Percentiles rank a stretch among this genome's conserved stretches.
These are phyloP conservation scores for Psettodes erumei DNA, from an alignment of 2,113 vertebrate genomes.

Conservation along the genomic window DNA sequence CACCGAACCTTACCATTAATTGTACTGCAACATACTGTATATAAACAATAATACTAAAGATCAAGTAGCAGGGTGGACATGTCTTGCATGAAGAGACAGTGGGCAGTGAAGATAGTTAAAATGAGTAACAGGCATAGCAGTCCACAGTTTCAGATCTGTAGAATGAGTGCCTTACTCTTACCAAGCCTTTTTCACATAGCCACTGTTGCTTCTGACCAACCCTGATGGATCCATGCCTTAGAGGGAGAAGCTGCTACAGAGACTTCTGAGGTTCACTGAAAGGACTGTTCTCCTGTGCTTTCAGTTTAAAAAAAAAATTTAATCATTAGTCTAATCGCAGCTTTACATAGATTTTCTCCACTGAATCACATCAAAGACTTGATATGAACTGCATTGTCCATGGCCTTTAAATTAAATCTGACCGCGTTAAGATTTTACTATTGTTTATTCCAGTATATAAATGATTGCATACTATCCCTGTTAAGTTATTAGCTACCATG, in stretches of 20 bases:
- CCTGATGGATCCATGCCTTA: conserved; percentile 74
- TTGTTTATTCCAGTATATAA: neutral
- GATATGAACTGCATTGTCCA: neutral
- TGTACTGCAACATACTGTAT: neutral
- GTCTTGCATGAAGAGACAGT: conserved; percentile 54
- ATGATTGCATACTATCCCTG: conserved; percentile 4
- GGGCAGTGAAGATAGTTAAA: conserved; percentile 69
- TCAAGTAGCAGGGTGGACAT: conserved; percentile 57
- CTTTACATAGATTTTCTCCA: conserved; percentile 12
- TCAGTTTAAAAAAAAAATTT: conserved; percentile 49
- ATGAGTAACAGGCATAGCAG: conserved; percentile 71
- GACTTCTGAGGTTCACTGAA: conserved; percentile 68
- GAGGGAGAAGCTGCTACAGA: conserved; percentile 67
- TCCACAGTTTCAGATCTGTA: conserved; percentile 70
- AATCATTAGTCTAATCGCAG: conserved; percentile 56
- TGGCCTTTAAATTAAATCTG: conserved; percentile 18
- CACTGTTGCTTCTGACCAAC: conserved; percentile 77
- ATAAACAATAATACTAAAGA: conserved; percentile 53
- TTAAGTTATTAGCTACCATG: conserved; percentile 15
- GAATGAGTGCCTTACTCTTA: conserved; percentile 59
- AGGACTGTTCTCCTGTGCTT: conserved; percentile 60
- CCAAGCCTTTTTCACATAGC: conserved; percentile 79
- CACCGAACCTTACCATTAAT: conserved; percentile 12
- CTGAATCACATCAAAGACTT: conserved; percentile 39
- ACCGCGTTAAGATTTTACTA: conserved; percentile 23